Evolutionary conservation across 2,113 vertebrate species (phyloP).

Genomic region (Pseudorasbora parva): DNA sequence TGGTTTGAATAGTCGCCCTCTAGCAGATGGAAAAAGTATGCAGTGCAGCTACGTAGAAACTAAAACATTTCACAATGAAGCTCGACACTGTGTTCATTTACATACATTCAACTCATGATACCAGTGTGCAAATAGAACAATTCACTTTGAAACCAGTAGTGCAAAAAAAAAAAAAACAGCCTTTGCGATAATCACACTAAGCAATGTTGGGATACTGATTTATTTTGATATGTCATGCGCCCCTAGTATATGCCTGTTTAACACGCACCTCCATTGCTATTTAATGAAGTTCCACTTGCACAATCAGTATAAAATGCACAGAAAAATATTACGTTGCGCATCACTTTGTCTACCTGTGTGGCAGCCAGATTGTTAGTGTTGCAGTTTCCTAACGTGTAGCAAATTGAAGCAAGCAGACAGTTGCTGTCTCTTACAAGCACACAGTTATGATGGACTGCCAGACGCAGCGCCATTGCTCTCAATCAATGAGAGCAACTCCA

Average conservation of each 20-base stretch:
- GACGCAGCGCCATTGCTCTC: slow-evolving; percentile 17
- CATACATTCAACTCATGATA: no score
- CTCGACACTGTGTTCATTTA: no score
- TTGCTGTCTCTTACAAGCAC: slow-evolving; percentile 19
- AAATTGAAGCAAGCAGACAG: slow-evolving; percentile 33
- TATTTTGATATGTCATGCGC: no score
- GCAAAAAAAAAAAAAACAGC: no score
- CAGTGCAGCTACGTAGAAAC: no score
- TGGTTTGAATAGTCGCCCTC: no score
- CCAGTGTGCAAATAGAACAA: no score
- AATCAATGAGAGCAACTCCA: slow-evolving; percentile 30
- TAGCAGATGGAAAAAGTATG: no score
- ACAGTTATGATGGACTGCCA: slow-evolving; percentile 35
- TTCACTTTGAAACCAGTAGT: no score
- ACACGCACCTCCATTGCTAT: background rate
- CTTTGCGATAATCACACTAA: no score
- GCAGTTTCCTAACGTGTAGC: slow-evolving; percentile 10
- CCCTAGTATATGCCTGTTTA: background rate
- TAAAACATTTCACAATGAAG: no score
- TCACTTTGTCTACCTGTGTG: background rate
- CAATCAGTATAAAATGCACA: background rate
- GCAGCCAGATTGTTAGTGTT: background rate
- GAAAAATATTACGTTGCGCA: background rate
- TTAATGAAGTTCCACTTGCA: background rate
- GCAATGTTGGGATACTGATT: no score